Conservation (phyloP, 1,140 invertebrate species). For the Hyles euphorbiae region DNA sequence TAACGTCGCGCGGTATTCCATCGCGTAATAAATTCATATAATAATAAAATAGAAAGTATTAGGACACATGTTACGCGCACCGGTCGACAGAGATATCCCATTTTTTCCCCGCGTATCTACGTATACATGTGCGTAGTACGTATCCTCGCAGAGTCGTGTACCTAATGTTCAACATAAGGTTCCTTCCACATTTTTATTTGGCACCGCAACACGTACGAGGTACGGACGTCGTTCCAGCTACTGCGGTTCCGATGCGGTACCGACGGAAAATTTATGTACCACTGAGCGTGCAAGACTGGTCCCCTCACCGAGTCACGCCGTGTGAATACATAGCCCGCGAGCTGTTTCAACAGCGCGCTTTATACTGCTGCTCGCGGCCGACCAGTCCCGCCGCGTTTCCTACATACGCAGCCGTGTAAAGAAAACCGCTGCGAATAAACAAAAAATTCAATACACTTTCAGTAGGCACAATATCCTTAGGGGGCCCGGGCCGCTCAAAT, state of each 20-base stretch:
- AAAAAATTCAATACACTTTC: constrained; percentile 34
- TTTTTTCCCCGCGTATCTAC: background rate
- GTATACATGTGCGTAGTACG: constrained; percentile 2
- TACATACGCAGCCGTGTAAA: constrained; percentile 37
- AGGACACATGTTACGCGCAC: constrained; percentile 2
- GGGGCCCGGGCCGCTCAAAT: constrained; percentile 56
- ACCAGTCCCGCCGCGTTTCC: constrained; percentile 3
- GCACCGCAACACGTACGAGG: constrained; percentile 53
- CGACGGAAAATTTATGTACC: constrained; percentile 66
- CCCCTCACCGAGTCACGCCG: constrained; percentile 34
- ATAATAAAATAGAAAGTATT: constrained; percentile 11
- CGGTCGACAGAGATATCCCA: constrained; percentile 8
- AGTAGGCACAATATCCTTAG: constrained; percentile 39
- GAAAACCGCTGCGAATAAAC: constrained; percentile 50
- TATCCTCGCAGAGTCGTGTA: constrained; percentile 10
- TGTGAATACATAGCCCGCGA: constrained; percentile 32
- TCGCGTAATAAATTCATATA: constrained; percentile 8
- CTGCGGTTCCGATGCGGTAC: constrained; percentile 65
- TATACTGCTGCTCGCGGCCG: constrained; percentile 38
- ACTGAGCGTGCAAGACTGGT: constrained; percentile 57
- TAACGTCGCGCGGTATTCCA: constrained; percentile 3
- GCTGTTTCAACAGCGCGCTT: constrained; percentile 32
- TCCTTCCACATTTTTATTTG: constrained; percentile 48
- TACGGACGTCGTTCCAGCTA: constrained; percentile 51
- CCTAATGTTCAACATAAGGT: constrained; percentile 30